These are phyloP conservation scores for Nomada flava DNA, from an alignment of 2,888 invertebrate genomes.

Conservation along the genomic window DNA sequence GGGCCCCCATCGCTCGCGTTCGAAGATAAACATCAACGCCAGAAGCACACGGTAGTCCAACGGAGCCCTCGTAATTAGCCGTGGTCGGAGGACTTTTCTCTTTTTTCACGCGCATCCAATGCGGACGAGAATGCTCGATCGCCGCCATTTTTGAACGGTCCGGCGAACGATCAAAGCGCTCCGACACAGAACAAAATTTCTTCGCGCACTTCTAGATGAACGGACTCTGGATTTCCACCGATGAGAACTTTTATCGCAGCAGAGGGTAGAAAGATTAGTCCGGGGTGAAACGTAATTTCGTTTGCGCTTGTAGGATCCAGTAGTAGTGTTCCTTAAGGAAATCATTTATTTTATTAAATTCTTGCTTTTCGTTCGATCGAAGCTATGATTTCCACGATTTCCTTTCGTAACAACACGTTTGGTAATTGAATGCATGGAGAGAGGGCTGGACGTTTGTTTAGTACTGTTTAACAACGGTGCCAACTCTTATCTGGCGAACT, in stretches of 20 bases:
- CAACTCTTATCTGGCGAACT: not conserved
- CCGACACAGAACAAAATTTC: constrained; percentile 9
- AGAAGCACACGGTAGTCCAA: constrained; percentile 77
- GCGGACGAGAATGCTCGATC: constrained; percentile 42
- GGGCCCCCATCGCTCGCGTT: constrained; percentile 78
- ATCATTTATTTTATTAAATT: not conserved
- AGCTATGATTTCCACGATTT: not conserved
- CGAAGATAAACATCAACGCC: constrained; percentile 79
- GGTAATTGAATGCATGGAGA: not conserved
- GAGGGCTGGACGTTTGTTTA: not conserved
- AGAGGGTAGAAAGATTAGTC: too few relatives aligned
- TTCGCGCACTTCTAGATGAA: not conserved
- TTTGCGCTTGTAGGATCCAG: too few relatives aligned
- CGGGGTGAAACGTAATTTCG: not conserved
- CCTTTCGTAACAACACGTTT: not conserved
- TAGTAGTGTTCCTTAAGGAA: not conserved
- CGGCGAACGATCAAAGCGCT: constrained; percentile 55
- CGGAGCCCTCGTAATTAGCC: constrained; percentile 77
- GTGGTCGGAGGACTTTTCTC: constrained; percentile 60
- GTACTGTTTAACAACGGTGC: constrained; percentile 2
- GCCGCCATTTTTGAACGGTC: constrained; percentile 56
- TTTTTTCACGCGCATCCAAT: constrained; percentile 54
- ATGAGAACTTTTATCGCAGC: not conserved
- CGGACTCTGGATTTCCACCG: too few relatives aligned
- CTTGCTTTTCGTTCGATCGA: not conserved